Percentiles rank a stretch among this genome's conserved stretches.
phyloP scores from a whole-genome alignment of 2,888 invertebrate species.

The Disparrhopalites patrizii region DNA sequence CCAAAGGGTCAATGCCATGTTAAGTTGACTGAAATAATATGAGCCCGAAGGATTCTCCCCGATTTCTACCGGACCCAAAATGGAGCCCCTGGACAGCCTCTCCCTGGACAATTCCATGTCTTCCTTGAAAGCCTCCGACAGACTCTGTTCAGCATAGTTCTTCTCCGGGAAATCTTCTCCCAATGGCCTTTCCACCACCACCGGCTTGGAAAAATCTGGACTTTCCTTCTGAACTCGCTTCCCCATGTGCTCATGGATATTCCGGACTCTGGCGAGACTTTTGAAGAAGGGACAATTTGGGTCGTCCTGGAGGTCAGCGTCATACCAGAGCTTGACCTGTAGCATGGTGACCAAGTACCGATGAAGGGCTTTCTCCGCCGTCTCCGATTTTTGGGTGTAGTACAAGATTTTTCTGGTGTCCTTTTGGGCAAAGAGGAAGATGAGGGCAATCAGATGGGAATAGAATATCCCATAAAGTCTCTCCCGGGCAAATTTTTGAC shows the following conservation, averaged over 20 bases:
- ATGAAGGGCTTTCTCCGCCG: slow-evolving; percentile 53
- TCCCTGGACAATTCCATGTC: background rate
- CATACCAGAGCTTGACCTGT: slow-evolving; percentile 56
- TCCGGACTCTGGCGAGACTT: slow-evolving; percentile 53
- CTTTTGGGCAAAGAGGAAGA: slow-evolving; percentile 52
- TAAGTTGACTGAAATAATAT: slow-evolving; percentile 54
- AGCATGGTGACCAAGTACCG: slow-evolving; percentile 55
- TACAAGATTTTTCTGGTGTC: slow-evolving; percentile 54
- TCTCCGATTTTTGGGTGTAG: slow-evolving; percentile 54
- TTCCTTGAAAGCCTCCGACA: background rate
- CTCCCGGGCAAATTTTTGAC: slow-evolving; percentile 54
- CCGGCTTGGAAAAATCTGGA: slow-evolving; percentile 8
- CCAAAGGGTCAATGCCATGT: slow-evolving; percentile 57
- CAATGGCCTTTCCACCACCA: background rate
- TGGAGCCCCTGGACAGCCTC: too few relatives aligned
- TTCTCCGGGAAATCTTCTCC: background rate
- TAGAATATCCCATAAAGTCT: slow-evolving; percentile 51
- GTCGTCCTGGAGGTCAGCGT: slow-evolving; percentile 54
- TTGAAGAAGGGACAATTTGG: slow-evolving; percentile 49
- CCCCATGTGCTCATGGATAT: slow-evolving; percentile 54
- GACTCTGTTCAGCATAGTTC: background rate
- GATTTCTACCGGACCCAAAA: background rate
- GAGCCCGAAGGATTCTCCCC: background rate
- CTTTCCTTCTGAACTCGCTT: slow-evolving; percentile 49
- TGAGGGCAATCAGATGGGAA: slow-evolving; percentile 52